Base-by-base conservation (phyloP, 2,888 invertebrate species). In the Ochlodes sylvanus region DNA sequence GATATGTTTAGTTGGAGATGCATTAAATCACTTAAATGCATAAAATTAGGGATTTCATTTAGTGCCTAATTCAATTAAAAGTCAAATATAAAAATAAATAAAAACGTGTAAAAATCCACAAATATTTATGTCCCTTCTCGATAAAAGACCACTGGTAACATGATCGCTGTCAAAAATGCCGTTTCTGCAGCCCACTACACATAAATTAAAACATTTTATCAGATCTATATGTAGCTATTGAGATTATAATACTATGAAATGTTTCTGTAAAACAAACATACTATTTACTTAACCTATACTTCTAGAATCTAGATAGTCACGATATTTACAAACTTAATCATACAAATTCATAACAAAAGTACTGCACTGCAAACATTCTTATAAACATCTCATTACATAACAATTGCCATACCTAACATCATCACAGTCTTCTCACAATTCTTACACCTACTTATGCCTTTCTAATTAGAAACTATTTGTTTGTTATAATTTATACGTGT, bases 371-470 rank as follows among this genome's bases (percentile, higher is more conserved):
- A 77, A 76, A 71, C 76, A 77, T 12, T 38, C 78, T 71, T 78
- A 76, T 82, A 82, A 75, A 80, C 79, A 79, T 78, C 77, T 83
- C 79, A 77, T 82, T 84, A 85, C 73, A 76, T 81, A 82, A 85
- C 80, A 83, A 80, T 81, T 79, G 79, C 80, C 87, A 86, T 82
- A 81, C 82, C 83, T 75, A 84, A 82, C 88, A 82, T 87, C 92
- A 92, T 92, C 92, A 92, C 92, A 93, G 92, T 92, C 92, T 92
- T 92, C 90, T 89, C 88, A 90, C 89, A 87, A 32, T 60, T 52
- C 61, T 84, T 85, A 83, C 70, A 74, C 79, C 85, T 86, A 79
- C 74, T 78, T 80, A 80, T 71, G 74, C 73, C 70, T 68, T 70
- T 71, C 66, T 69, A 65, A 70, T 19, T 60, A 55, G 41, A 61